A percentile compares a stretch with the other conserved stretches of the same genome.
Evolutionary conservation across 2,888 invertebrate genomes (phyloP).

Genomic region (Cosmia trapezina): DNA sequence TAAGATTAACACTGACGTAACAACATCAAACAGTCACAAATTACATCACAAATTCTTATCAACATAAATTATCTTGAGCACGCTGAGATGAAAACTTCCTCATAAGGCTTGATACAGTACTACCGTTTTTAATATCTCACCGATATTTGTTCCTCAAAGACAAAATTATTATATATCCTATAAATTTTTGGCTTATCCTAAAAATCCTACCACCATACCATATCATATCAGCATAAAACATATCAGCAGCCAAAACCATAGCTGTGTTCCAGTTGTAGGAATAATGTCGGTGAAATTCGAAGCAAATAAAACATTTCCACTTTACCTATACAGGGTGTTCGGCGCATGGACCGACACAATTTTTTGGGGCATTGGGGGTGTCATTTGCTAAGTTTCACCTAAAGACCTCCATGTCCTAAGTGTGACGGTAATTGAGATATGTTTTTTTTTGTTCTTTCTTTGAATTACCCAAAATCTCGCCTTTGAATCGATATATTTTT

Average conservation of each 20-base stretch:
- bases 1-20: slow-evolving; percentile 7
- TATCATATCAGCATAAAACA: too few species aligned
- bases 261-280: not conserved
- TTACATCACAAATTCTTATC: slow-evolving; percentile 21
- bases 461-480: too few species aligned
- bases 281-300: not conserved
- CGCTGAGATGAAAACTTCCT: slow-evolving; percentile 3
- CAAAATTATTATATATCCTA: too few species aligned
- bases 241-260: not conserved
- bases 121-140: not conserved
- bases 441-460: too few species aligned
- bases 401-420: too few species aligned
- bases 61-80: slow-evolving; percentile 22
- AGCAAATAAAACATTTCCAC: not conserved
- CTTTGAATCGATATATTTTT: too few species aligned
- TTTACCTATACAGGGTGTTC: too few species aligned
- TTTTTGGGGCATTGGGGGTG: too few species aligned
- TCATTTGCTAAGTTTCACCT: too few species aligned
- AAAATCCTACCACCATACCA: not conserved
- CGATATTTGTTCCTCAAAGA: not conserved
- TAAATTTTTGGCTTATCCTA: not conserved
- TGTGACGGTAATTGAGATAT: too few species aligned
- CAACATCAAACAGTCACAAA: slow-evolving; percentile 27
- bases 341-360: too few species aligned
- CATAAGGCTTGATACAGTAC: not conserved